Evolutionary conservation across 1,140 invertebrate genomes (phyloP).

Genomic region (Maconellicoccus hirsutus): DNA sequence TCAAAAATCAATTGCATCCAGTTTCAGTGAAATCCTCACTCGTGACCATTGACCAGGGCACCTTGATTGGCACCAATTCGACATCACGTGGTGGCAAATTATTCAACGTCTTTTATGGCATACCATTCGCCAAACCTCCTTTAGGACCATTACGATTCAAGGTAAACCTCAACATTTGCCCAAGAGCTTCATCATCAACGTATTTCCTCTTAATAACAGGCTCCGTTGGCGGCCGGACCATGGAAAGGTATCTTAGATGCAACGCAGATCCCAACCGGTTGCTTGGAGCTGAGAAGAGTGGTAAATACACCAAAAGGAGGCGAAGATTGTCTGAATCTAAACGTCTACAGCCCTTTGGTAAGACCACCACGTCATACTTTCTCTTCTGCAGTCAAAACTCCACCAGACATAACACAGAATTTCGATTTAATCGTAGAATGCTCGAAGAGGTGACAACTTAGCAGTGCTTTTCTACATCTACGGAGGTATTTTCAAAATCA

Average conservation of each 20-base stretch:
- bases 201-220: neutral
- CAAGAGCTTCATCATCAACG: no score
- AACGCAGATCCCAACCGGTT: neutral
- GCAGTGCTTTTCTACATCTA: constrained; percentile 52
- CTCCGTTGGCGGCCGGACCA: neutral
- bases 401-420: no score
- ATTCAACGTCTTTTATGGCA: constrained; percentile 23
- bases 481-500: constrained; percentile 44
- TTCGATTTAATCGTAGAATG: constrained; percentile 10
- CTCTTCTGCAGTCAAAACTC: neutral
- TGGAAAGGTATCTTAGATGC: neutral
- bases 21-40: neutral
- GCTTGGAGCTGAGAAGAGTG: neutral
- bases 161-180: no score
- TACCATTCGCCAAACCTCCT: constrained; percentile 27
- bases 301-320: neutral
- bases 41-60: neutral
- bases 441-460: neutral
- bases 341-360: constrained; percentile 25
- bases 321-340: constrained; percentile 27
- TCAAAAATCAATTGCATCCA: no score
- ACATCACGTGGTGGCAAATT: neutral
- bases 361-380: no score
- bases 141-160: constrained; percentile 25
- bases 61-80: neutral